Base-by-base conservation (phyloP, 2,888 invertebrate genomes). In the Chrysomela aeneicollis region DNA sequence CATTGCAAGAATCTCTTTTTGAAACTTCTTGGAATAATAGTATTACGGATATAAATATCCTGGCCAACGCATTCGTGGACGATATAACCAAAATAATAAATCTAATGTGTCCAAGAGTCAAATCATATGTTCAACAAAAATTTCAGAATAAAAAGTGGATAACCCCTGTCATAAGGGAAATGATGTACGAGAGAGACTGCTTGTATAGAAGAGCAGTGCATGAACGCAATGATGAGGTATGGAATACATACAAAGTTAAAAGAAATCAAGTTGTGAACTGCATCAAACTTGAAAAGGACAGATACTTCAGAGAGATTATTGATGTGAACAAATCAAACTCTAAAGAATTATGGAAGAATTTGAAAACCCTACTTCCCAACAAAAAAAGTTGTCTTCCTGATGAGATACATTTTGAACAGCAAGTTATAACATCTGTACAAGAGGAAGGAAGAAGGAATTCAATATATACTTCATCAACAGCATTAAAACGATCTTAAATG, bases 201-300 rank as follows among this genome's bases (percentile, higher is more conserved):
- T 42, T 42, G 17, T 42, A 42, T 42, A 42, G 17, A 42, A 42
- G 42, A 17, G 42, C 42, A 2, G 42, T 42, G 4, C n/a, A 15
- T 15, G 42, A 42, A 15, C n/a, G 17, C n/a, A 42, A 10, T 42
- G 4, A 42, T n/a, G 17, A 42, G n/a, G 17, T n/a, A 15, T 42
- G 42, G 17, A 17, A 26, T 26, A 6, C 26, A 26, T 42, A 42
- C 17, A 42, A 42, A 42, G 42, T 17, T 17, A 42, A 42, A 42
- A 42, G 42, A 42, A 42, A 42, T 42, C n/a, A 42, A n/a, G 17
- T 42, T 42, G n/a, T 42, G 8, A 42, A 42, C 17, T n/a, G 17
- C n/a, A 42, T 42, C 42, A 42, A 17, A 42, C n/a, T 42, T 15
- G 42, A 42, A 10, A 42, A 42, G 42, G 42, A 42, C n/a, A 42